Evolutionary conservation across 2,888 invertebrate genomes (phyloP).

Genomic region (Noctua janthe): DNA sequence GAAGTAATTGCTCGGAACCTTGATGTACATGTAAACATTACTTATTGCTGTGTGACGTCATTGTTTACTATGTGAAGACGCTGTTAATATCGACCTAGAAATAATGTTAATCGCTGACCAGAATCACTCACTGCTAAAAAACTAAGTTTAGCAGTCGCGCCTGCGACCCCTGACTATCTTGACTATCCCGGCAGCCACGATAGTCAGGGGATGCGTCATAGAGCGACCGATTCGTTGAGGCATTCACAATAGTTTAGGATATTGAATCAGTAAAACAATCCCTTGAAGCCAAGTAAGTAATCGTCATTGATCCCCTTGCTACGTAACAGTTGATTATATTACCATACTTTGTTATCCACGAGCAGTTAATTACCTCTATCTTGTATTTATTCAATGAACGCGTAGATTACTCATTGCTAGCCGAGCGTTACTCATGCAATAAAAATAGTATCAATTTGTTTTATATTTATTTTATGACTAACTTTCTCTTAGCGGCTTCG

Average conservation of each 20-base stretch:
- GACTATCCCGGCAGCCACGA: not conserved
- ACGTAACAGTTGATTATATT: not conserved
- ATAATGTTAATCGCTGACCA: not conserved
- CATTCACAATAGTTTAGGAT: not conserved
- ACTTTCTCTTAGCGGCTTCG: slow-evolving; percentile 27
- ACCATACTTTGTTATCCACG: slow-evolving; percentile 18
- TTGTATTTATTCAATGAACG: slow-evolving; percentile 18
- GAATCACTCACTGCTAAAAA: not conserved
- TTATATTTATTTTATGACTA: slow-evolving; percentile 47
- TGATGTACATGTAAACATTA: slow-evolving; percentile 27
- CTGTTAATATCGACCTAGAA: not conserved
- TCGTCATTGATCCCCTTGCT: not conserved
- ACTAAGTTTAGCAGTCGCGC: not conserved
- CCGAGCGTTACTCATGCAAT: slow-evolving; percentile 34
- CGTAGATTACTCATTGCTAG: slow-evolving; percentile 27
- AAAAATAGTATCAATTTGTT: slow-evolving; percentile 32
- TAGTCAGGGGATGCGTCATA: too few relatives aligned
- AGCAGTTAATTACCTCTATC: slow-evolving; percentile 15
- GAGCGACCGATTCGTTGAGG: not conserved
- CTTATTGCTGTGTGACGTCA: slow-evolving; percentile 10
- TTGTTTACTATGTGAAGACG: not conserved
- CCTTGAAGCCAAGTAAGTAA: not conserved
- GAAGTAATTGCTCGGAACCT: slow-evolving; percentile 32
- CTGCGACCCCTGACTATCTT: not conserved
- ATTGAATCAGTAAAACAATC: too few relatives aligned